Base-by-base conservation (phyloP, 2,888 invertebrate genomes). In the Cataglyphis livida region DNA sequence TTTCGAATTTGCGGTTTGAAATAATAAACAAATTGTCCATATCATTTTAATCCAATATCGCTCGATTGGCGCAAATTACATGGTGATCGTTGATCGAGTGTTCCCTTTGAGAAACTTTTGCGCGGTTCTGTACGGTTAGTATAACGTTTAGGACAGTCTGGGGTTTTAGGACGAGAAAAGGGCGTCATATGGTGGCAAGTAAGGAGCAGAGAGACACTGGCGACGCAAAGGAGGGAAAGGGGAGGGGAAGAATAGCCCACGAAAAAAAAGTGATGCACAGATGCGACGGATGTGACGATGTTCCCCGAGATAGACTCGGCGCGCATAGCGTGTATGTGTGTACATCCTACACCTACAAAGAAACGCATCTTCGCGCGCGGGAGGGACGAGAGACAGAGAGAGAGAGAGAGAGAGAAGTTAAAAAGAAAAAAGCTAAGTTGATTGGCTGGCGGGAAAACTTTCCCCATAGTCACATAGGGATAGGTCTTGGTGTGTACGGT, bases 241-340 rank as follows among this genome's bases (percentile, higher is more conserved):
- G 32, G 35, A 15, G 71, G 62, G 38, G 28, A 4, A 12, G 83
- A 57, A 73, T 61, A 83, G 44, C 54, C 73, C 25, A 51, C 51
- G 74, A 82, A 83, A 86, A 86, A 89, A 89, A 89, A 85, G 88
- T 88, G 92, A 92, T 92, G 93, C 93, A 93, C 93, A 94, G 93
- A 93, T 94, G 94, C 92, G 92, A 91, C 93, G 93, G 93, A 94
- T 94, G 93, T 91, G 92, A 92, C 90, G 91, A 87, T 81, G 87
- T 81, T 87, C 85, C 82, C 51, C 35, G 44, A 82, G 32, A 88
- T 85, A 85, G 82, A 87, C 89, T 90, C 66, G 21, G 62, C 21
- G 25, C 48, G 48, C 74, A 18, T 38, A 62, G 57, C 35, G 38
- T 79, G 18, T 64, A 57, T 21, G 7, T 59, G 48, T 32, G 61